Conservation (phyloP, 2,113 vertebrate species). For the Corydoras maculifer region DNA sequence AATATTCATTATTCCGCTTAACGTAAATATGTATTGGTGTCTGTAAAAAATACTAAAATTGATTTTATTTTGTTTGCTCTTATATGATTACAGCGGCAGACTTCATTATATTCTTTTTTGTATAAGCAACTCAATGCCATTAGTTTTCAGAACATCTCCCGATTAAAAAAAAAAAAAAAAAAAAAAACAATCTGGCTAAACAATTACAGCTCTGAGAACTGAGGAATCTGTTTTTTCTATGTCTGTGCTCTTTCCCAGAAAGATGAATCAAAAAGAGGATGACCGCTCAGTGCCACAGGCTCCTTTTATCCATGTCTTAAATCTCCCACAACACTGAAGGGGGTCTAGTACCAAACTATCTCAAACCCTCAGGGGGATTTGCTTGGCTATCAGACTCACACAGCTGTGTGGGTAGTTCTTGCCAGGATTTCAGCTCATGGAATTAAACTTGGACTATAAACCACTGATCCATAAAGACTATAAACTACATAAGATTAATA, state of each 20-base stretch:
- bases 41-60: too few relatives aligned
- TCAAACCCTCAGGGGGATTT: slow-evolving; percentile 7
- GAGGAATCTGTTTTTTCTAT: slow-evolving; percentile 41
- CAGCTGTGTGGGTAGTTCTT: slow-evolving; percentile 22
- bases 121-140: background rate
- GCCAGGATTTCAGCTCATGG: slow-evolving; percentile 20
- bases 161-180: background rate
- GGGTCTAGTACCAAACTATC: slow-evolving; percentile 24
- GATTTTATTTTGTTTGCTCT: background rate
- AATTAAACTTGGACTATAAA: slow-evolving; percentile 5
- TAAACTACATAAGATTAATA: slow-evolving; percentile 12
- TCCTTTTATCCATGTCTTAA: slow-evolving; percentile 51
- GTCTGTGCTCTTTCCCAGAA: slow-evolving; percentile 57
- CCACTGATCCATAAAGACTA: slow-evolving; percentile 7
- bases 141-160: background rate
- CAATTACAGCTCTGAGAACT: slow-evolving; percentile 35
- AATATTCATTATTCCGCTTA: too few relatives aligned
- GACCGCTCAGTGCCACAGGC: slow-evolving; percentile 52
- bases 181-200: background rate
- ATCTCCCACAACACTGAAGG: slow-evolving; percentile 39
- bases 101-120: too few relatives aligned
- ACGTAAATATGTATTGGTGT: too few relatives aligned
- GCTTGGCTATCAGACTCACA: slow-evolving; percentile 14
- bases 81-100: background rate
- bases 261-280: slow-evolving; percentile 56